phyloP scores from a whole-genome alignment of 2,888 invertebrate species.

The Trissolcus japonicus region DNA sequence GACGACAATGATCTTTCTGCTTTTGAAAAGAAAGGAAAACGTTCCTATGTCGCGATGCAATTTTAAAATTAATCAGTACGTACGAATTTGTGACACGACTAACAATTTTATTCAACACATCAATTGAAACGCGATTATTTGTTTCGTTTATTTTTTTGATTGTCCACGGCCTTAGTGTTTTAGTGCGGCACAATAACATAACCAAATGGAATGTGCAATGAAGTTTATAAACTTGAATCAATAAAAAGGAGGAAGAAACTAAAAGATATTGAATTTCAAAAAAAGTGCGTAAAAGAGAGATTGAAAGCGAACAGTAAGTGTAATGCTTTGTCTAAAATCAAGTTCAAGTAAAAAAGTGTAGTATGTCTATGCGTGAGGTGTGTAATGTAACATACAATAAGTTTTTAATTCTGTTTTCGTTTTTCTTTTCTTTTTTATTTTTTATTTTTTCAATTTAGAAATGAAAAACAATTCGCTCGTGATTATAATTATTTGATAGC shows the following conservation, averaged over 20 bases:
- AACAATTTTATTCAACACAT: background rate
- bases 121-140: background rate
- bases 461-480: conserved; percentile 47
- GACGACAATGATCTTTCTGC: conserved; percentile 1
- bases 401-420: background rate
- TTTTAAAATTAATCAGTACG: conserved; percentile 43
- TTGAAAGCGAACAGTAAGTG: conserved; percentile 1
- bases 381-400: conserved; percentile 45
- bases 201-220: conserved; percentile 56
- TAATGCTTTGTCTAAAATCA: conserved; percentile 31
- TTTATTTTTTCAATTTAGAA: conserved; percentile 3
- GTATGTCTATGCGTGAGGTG: conserved; percentile 52
- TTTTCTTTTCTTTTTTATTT: background rate
- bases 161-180: conserved; percentile 46
- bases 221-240: conserved; percentile 53
- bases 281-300: conserved; percentile 8
- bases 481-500: conserved; percentile 59
- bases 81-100: background rate
- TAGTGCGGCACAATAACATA: conserved; percentile 55
- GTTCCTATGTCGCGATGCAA: conserved; percentile 60
- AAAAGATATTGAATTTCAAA: conserved; percentile 19
- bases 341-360: conserved; percentile 39
- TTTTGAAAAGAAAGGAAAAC: conserved; percentile 43
- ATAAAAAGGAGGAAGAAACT: conserved; percentile 14
- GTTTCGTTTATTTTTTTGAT: background rate